Percentiles rank a stretch among this genome's conserved stretches.
Conservation (phyloP, 1,140 invertebrate species). For the Anastrepha ludens region DNA sequence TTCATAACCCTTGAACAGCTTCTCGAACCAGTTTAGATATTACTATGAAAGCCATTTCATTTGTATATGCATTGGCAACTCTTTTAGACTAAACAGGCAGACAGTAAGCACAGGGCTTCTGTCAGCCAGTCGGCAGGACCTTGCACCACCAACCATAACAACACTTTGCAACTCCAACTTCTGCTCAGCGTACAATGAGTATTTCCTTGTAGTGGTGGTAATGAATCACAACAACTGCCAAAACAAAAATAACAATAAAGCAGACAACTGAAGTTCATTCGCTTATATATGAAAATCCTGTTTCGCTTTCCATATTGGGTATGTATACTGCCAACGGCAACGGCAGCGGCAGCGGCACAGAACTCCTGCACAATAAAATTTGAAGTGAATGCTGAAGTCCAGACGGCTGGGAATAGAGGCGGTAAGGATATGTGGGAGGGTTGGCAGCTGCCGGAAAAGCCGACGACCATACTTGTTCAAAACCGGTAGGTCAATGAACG, state of each 20-base stretch:
- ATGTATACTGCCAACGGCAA: constrained; percentile 64
- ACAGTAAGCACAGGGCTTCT: not conserved
- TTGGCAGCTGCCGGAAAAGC: constrained; percentile 55
- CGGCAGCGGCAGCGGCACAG: constrained; percentile 8
- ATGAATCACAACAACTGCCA: constrained; percentile 50
- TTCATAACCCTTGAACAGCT: too few species aligned
- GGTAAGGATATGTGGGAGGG: not conserved
- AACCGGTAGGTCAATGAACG: constrained; percentile 68
- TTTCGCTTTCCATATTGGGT: constrained; percentile 74
- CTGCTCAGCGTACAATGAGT: not conserved
- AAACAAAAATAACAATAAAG: constrained; percentile 26
- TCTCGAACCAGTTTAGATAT: too few species aligned
- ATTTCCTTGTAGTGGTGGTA: not conserved
- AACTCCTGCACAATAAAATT: constrained; percentile 29
- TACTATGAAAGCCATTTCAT: not conserved
- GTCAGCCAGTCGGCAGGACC: constrained; percentile 57
- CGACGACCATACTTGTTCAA: constrained; percentile 69
- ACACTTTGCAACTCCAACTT: not conserved
- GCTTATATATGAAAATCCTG: constrained; percentile 45
- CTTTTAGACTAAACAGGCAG: not conserved
- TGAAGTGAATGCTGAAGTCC: constrained; percentile 25
- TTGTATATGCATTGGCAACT: not conserved
- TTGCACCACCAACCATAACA: constrained; percentile 43
- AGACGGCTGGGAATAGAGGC: constrained; percentile 6
- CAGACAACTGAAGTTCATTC: constrained; percentile 52